Evolutionary conservation across 2,888 invertebrate genomes (phyloP).

Genomic region (Erynnis tages): DNA sequence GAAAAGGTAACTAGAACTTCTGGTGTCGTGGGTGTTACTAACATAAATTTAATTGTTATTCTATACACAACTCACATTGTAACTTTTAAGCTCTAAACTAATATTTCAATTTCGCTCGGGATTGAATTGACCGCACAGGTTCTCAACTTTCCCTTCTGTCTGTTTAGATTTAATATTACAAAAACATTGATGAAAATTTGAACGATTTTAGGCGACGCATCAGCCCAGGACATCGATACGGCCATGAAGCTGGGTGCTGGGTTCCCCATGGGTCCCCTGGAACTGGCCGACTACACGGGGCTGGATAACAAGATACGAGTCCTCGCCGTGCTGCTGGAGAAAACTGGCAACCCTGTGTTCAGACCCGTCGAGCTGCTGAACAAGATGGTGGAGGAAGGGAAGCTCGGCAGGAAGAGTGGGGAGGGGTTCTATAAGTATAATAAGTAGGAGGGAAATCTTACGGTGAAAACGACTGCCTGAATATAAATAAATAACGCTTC

Average conservation of each 20-base stretch:
- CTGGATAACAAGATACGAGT: constrained; percentile 86
- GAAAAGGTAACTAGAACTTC: no score
- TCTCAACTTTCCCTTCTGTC: no score
- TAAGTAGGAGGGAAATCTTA: constrained; percentile 27
- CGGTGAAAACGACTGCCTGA: no score
- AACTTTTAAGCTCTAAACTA: no score
- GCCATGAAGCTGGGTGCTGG: constrained; percentile 96
- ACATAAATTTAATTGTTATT: no score
- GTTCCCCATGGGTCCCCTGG: constrained; percentile 95
- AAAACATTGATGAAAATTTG: no score
- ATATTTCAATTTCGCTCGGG: no score
- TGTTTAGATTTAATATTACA: no score
- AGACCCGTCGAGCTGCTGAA: constrained; percentile 82
- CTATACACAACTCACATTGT: no score
- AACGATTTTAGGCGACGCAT: constrained; percentile 84
- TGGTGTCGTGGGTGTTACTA: no score
- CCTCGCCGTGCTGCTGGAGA: constrained; percentile 84
- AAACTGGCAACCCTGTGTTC: constrained; percentile 66
- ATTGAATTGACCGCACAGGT: no score
- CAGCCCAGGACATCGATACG: constrained; percentile 89
- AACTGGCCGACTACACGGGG: constrained; percentile 91
- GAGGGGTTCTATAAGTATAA: constrained; percentile 89
- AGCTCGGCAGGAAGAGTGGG: constrained; percentile 88
- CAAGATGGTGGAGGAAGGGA: constrained; percentile 87
- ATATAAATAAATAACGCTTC: no score